Evolutionary conservation across 1,140 invertebrate species (phyloP), one percentile per base, ranked within the genome.

Genomic region (Eumeta japonica): DNA sequence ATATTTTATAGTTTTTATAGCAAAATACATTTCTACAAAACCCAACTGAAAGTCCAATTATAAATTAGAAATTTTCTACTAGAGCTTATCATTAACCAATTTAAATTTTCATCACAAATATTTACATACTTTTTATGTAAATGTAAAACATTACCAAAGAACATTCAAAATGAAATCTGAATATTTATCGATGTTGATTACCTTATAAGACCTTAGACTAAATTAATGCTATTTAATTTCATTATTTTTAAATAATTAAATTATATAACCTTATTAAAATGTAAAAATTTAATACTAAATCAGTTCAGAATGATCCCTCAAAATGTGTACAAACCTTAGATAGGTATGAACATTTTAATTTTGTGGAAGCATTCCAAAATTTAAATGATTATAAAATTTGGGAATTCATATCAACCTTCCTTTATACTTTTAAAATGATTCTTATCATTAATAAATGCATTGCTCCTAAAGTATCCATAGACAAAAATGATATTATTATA

Each of bases 31-130:
- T 73, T 67, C 60, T 50, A 37, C 68, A 62, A 50, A 73, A 73
- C 68, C 68, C 68, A 73, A 73, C 68, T 68, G 68, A 73, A 73
- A 73, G 66, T 73, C 13, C 28, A 4, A n/a, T n/a, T n/a, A 10
- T 5, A 14, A 30, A 10, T 10, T 30, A 30, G 20, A n/a, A n/a
- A n/a, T n/a, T n/a, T n/a, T n/a, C 20, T 24, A 24, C n/a, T 24
- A 7, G n/a, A 7, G 5, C 20, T 7, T 7, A n/a, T 24, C 20
- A 7, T 24, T 24, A n/a, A 24, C 20, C 20, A 24, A 24, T 24
- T 24, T 7, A 24, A 24, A n/a, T 24, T 24, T 24, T 24, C 20
- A 24, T 7, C 5, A n/a, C 5, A 24, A 7, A n/a, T 24, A 24
- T 24, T 24, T 24, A 24, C 20, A 24, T 24, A 24, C 5, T 24